Conservation (phyloP, 2,113 vertebrate species). For the Mesocricetus auratus region DNA sequence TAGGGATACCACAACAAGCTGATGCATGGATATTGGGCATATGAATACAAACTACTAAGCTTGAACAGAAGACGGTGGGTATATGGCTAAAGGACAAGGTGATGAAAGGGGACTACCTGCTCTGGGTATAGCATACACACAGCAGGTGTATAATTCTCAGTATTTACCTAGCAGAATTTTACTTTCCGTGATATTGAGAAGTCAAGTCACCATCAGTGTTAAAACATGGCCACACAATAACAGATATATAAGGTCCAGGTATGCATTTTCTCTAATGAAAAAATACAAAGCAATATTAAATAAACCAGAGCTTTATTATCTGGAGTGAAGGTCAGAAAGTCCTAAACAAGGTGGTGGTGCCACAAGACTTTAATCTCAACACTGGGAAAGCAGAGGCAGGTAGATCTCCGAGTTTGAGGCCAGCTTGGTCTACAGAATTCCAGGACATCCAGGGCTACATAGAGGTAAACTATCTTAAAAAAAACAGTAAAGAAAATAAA, state of each 20-base stretch:
- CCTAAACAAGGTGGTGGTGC: background rate
- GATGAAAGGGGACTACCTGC: background rate
- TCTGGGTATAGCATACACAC: no score
- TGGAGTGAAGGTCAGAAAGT: background rate
- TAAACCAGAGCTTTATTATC: background rate
- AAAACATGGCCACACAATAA: background rate
- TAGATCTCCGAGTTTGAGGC: background rate
- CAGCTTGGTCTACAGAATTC: background rate
- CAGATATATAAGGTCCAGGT: background rate
- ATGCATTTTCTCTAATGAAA: background rate
- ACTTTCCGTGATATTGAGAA: background rate
- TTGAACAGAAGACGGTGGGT: no score
- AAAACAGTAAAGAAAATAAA: no score
- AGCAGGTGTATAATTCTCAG: background rate
- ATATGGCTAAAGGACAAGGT: background rate
- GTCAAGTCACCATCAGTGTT: background rate
- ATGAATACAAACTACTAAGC: no score
- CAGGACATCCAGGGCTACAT: no score
- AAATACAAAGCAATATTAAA: background rate
- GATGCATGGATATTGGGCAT: background rate
- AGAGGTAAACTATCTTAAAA: no score
- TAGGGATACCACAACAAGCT: no score
- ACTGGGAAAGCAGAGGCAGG: background rate
- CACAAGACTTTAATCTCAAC: background rate
- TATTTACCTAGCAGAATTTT: background rate